A percentile compares a stretch with the other conserved stretches of the same genome.
phyloP scores from a whole-genome alignment of 2,113 vertebrate species.

The Nerophis lumbriciformis region DNA sequence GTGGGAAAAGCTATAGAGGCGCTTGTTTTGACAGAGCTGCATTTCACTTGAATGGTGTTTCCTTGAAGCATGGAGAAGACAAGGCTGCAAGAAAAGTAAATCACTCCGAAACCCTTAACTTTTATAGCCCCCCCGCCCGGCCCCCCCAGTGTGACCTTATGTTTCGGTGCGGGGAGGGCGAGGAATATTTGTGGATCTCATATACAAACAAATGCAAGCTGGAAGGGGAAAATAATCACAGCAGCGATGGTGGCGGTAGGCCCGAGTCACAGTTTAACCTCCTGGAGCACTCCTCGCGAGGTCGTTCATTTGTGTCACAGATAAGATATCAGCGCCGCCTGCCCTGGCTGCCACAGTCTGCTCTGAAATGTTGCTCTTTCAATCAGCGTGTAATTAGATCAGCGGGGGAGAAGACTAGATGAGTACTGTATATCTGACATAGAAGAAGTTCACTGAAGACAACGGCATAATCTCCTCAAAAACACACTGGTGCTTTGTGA shows the following conservation, averaged over 20 bases:
- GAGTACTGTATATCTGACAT: conserved; percentile 44
- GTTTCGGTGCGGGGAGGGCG: conserved; percentile 6
- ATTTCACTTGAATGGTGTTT: conserved; percentile 30
- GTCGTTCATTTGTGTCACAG: conserved; percentile 40
- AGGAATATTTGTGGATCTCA: conserved; percentile 27
- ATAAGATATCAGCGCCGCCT: conserved; percentile 39
- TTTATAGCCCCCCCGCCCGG: background rate
- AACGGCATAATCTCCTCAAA: conserved; percentile 35
- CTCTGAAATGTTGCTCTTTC: conserved; percentile 26
- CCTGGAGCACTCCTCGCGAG: conserved; percentile 3
- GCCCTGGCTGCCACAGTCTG: conserved; percentile 5
- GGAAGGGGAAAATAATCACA: conserved; percentile 15
- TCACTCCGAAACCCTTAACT: background rate
- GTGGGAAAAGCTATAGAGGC: conserved; percentile 19
- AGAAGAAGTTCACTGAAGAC: conserved; percentile 8
- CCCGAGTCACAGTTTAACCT: conserved; percentile 32
- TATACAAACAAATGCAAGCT: conserved; percentile 32
- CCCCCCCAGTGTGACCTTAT: conserved; percentile 11
- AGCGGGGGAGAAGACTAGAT: conserved; percentile 52
- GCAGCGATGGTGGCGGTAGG: background rate
- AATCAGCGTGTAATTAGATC: conserved; percentile 73
- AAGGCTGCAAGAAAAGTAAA: conserved; percentile 23
- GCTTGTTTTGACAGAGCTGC: conserved; percentile 36
- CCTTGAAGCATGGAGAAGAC: conserved; percentile 7
- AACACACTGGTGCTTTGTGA: conserved; percentile 31